Conservation (phyloP, 2,888 invertebrate species). For the Ennomos fuscantarius region DNA sequence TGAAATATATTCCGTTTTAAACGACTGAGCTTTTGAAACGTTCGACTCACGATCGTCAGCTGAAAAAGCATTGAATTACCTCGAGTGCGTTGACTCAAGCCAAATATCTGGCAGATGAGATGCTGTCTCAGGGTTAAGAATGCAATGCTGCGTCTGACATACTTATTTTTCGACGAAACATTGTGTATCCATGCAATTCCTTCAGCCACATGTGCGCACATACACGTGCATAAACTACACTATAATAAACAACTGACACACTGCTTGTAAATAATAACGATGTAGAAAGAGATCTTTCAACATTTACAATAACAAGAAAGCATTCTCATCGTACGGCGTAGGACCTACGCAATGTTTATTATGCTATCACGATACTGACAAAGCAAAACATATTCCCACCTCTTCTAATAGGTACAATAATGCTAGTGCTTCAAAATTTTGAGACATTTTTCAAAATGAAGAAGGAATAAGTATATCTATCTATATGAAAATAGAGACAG, state of each 20-base stretch:
- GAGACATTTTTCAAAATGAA: conserved; percentile 16
- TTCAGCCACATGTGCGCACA: conserved; percentile 21
- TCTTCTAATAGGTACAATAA: conserved; percentile 10
- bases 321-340: neutral
- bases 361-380: conserved; percentile 11
- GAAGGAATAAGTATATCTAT: too few relatives aligned
- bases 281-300: conserved; percentile 15
- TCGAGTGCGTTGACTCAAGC: conserved; percentile 18
- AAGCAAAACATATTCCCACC: conserved; percentile 8
- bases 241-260: conserved; percentile 38
- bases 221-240: conserved; percentile 31
- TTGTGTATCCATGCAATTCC: conserved; percentile 7
- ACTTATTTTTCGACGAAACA: conserved; percentile 1
- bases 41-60: conserved; percentile 10
- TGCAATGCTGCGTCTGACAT: neutral
- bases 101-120: conserved; percentile 9
- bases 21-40: conserved; percentile 9
- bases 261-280: conserved; percentile 31
- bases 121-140: conserved; percentile 9
- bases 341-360: conserved; percentile 13
- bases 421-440: conserved; percentile 18
- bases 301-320: conserved; percentile 30
- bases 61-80: conserved; percentile 11
- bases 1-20: conserved; percentile 16
- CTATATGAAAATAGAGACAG: too few relatives aligned